These are phyloP conservation scores for Pseudomyrmex concolor DNA, from an alignment of 1,140 invertebrate genomes.

Conservation along the genomic window DNA sequence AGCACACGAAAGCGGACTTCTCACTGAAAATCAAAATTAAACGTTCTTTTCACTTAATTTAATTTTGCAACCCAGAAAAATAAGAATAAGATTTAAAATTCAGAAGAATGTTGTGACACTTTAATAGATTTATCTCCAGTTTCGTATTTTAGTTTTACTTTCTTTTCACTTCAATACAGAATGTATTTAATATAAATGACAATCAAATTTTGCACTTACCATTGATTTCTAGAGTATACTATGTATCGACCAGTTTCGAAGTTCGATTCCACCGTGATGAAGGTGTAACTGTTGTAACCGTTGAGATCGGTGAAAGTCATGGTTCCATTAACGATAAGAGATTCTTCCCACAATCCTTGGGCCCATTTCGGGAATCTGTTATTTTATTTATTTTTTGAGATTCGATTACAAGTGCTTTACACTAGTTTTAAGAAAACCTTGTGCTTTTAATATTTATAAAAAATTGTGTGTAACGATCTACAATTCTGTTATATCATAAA, in stretches of 20 bases:
- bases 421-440: not conserved
- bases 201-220: slow-evolving; percentile 69
- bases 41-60: slow-evolving; percentile 6
- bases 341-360: slow-evolving; percentile 88
- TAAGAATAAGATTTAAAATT: not conserved
- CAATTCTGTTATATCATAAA: not conserved
- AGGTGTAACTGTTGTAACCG: slow-evolving; percentile 88
- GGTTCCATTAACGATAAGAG: slow-evolving; percentile 87
- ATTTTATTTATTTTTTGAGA: slow-evolving; percentile 16
- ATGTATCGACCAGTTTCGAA: slow-evolving; percentile 81
- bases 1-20: slow-evolving; percentile 88
- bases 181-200: not conserved
- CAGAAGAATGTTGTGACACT: not conserved
- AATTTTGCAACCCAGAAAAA: slow-evolving; percentile 7
- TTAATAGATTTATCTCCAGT: too few relatives aligned
- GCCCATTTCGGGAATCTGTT: slow-evolving; percentile 88
- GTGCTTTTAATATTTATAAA: not conserved
- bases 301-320: slow-evolving; percentile 88
- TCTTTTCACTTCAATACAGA: not conserved
- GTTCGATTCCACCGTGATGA: slow-evolving; percentile 86
- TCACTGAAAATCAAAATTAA: slow-evolving; percentile 84
- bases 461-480: not conserved
- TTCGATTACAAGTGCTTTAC: not conserved
- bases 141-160: not conserved
- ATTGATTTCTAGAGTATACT: slow-evolving; percentile 82